Evolutionary conservation across 2,888 invertebrate genomes (phyloP).

Genomic region (Notodonta dromedarius): DNA sequence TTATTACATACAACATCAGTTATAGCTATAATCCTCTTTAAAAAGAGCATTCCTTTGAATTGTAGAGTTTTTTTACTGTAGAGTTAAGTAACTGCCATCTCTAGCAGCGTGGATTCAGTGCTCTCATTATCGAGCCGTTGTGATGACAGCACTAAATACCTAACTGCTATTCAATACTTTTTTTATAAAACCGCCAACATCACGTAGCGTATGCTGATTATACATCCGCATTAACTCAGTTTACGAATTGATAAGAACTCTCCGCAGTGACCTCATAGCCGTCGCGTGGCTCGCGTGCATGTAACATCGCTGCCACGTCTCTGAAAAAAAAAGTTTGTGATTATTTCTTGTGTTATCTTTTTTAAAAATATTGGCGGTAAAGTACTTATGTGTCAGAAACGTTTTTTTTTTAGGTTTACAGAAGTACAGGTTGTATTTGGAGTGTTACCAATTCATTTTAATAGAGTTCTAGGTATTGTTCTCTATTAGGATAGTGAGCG

Average conservation of each 20-base stretch:
- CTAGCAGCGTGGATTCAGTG: too few species aligned
- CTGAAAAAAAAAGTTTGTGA: slow-evolving; percentile 35
- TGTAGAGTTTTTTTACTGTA: too few species aligned
- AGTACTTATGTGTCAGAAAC: not conserved
- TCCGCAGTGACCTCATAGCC: slow-evolving; percentile 59
- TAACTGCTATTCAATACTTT: too few species aligned
- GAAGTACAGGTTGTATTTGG: not conserved
- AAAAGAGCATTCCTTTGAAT: too few species aligned
- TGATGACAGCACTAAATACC: too few species aligned
- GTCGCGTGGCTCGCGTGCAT: slow-evolving; percentile 42
- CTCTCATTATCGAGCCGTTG: too few species aligned
- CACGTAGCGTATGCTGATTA: slow-evolving; percentile 31
- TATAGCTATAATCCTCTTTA: too few species aligned
- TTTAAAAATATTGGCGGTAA: slow-evolving; percentile 1
- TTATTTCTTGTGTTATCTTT: slow-evolving; percentile 8
- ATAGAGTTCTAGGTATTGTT: slow-evolving; percentile 1
- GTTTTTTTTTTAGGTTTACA: not conserved
- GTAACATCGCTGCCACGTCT: slow-evolving; percentile 19
- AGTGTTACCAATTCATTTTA: not conserved
- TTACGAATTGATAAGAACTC: slow-evolving; percentile 55
- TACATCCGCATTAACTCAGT: slow-evolving; percentile 29
- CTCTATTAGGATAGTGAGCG: not conserved
- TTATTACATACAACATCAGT: too few species aligned
- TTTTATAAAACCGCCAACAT: not conserved
- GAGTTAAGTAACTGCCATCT: too few species aligned